phyloP scores from a whole-genome alignment of 2,797 vertebrate genomes.

The Malacoraja senta region DNA sequence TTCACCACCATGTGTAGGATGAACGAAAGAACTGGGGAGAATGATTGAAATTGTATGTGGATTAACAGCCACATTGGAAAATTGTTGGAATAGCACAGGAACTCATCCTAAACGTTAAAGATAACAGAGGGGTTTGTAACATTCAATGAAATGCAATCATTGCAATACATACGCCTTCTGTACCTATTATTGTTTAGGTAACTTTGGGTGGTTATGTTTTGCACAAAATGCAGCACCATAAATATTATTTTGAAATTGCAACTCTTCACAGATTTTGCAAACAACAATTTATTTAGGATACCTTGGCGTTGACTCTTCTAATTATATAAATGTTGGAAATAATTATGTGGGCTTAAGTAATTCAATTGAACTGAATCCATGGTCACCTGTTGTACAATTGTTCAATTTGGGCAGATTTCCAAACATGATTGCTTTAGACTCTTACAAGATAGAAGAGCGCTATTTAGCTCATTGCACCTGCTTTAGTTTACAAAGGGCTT shows the following conservation, averaged over 20 bases:
- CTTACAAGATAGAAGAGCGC: not conserved
- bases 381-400: not conserved
- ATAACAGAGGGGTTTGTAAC: not conserved
- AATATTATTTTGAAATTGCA: not conserved
- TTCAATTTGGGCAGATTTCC: not conserved
- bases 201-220: not conserved
- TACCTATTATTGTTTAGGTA: not conserved
- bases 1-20: not conserved
- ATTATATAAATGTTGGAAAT: not conserved
- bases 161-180: not conserved
- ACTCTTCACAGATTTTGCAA: not conserved
- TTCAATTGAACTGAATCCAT: not conserved
- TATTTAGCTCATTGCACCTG: not conserved
- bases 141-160: not conserved
- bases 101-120: not conserved
- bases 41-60: not conserved
- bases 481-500: not conserved
- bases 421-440: not conserved
- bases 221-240: not conserved
- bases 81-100: not conserved
- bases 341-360: not conserved
- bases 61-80: not conserved
- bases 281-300: not conserved
- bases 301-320: not conserved
- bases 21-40: not conserved